Evolutionary conservation across 2,113 vertebrate genomes (phyloP).

Genomic region (Rhinolophus sinicus): DNA sequence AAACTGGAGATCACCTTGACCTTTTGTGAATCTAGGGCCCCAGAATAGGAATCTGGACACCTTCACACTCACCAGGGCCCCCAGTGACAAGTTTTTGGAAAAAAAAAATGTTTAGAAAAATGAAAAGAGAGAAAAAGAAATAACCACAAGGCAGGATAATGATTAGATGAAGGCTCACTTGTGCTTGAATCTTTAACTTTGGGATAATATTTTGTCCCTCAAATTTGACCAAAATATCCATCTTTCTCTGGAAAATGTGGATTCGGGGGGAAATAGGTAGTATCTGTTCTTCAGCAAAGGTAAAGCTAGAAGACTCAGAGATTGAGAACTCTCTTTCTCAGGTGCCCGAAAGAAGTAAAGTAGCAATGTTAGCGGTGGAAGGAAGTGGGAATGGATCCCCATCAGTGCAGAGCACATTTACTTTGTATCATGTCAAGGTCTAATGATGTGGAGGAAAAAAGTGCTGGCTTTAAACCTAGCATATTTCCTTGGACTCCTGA

Average conservation of each 20-base stretch:
- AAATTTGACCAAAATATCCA: neutral
- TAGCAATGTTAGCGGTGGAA: neutral
- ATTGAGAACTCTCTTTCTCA: neutral
- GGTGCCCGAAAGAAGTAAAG: neutral
- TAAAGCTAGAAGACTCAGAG: neutral
- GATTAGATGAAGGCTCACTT: neutral
- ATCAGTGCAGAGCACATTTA: neutral
- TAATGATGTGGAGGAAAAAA: neutral
- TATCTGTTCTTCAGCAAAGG: neutral
- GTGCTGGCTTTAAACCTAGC: neutral
- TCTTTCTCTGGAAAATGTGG: neutral
- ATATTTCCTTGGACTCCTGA: neutral
- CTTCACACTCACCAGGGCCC: conserved; percentile 14
- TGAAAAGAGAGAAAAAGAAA: neutral
- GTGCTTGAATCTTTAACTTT: neutral
- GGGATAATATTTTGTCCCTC: neutral
- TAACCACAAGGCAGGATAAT: neutral
- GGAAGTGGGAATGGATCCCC: neutral
- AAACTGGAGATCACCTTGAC: conserved; percentile 59
- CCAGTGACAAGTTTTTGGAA: neutral
- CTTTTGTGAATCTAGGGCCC: conserved; percentile 55
- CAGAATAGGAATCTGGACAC: conserved; percentile 14
- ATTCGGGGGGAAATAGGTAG: neutral
- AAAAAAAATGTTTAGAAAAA: neutral
- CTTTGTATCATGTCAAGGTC: neutral